A percentile compares a stretch with the other conserved stretches of the same genome.
phyloP scores from a whole-genome alignment of 2,888 invertebrate genomes.

The Dolichopus griseipennis region DNA sequence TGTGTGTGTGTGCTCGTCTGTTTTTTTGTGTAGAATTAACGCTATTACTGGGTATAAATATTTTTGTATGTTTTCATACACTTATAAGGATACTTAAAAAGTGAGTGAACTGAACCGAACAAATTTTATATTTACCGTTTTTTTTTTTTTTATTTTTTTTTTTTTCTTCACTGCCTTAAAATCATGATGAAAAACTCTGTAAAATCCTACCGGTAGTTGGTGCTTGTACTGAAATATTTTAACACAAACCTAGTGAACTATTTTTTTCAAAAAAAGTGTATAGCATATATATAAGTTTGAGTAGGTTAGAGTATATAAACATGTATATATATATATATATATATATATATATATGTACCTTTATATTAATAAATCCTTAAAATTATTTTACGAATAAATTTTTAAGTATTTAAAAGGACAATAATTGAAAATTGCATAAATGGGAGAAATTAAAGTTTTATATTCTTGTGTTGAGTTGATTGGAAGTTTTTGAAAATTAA shows the following conservation, averaged over 20 bases:
- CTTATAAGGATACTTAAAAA: too few relatives aligned
- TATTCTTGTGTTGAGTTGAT: too few relatives aligned
- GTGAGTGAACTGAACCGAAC: neutral
- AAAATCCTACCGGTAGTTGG: neutral
- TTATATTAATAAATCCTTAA: too few relatives aligned
- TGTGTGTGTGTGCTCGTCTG: too few relatives aligned
- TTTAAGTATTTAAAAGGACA: neutral
- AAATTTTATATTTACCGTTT: too few relatives aligned
- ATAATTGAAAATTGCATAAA: neutral
- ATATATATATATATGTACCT: neutral
- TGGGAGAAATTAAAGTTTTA: neutral
- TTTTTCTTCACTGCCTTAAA: neutral
- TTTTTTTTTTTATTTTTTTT: neutral
- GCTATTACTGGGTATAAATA: too few relatives aligned
- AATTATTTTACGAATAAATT: neutral
- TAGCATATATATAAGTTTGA: too few relatives aligned
- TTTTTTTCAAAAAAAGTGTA: neutral
- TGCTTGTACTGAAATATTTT: neutral
- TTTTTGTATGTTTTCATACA: too few relatives aligned
- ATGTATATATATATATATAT: neutral
- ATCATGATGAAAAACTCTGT: neutral
- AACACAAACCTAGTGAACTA: slow-evolving; percentile 6
- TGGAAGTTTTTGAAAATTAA: too few relatives aligned
- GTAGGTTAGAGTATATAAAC: too few relatives aligned
- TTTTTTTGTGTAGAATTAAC: too few relatives aligned